These are phyloP conservation scores for Heteropelma amictum DNA, from an alignment of 2,888 invertebrate genomes.

Conservation along the genomic window DNA sequence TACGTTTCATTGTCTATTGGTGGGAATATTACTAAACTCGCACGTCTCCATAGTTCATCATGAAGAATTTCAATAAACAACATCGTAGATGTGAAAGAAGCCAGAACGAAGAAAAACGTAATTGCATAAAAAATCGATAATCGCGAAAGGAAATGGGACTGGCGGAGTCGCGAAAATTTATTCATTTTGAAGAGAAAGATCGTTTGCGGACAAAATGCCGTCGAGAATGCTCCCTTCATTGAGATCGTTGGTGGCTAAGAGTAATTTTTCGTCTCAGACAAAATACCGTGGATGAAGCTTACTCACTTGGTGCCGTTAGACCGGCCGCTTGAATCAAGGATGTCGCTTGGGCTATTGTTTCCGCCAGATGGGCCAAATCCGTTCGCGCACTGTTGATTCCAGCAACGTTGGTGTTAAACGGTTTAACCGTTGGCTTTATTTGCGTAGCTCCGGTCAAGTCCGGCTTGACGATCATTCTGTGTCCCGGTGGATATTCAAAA, in stretches of 20 bases:
- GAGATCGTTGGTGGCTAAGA: neutral
- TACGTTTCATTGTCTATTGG: no score
- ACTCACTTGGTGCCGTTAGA: constrained; percentile 74
- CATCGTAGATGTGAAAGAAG: no score
- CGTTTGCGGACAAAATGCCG: neutral
- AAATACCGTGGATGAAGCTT: constrained; percentile 21
- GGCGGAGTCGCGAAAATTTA: no score
- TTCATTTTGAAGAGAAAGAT: no score
- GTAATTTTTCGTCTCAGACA: neutral
- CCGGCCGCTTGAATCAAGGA: constrained; percentile 85
- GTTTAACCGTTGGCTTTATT: constrained; percentile 67
- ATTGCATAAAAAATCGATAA: no score
- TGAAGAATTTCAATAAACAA: no score
- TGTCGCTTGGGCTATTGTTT: constrained; percentile 88
- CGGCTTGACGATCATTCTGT: constrained; percentile 87
- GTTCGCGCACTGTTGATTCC: constrained; percentile 74
- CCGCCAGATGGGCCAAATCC: constrained; percentile 85
- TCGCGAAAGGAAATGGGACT: no score
- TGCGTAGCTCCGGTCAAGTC: constrained; percentile 76
- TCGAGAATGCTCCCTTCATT: neutral
- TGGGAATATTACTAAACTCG: no score
- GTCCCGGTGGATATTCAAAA: constrained; percentile 95
- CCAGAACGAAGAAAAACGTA: no score
- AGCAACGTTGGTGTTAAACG: constrained; percentile 68
- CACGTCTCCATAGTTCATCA: no score